phyloP scores from a whole-genome alignment of 2,797 vertebrate species.

The Sebastes vulpes region DNA sequence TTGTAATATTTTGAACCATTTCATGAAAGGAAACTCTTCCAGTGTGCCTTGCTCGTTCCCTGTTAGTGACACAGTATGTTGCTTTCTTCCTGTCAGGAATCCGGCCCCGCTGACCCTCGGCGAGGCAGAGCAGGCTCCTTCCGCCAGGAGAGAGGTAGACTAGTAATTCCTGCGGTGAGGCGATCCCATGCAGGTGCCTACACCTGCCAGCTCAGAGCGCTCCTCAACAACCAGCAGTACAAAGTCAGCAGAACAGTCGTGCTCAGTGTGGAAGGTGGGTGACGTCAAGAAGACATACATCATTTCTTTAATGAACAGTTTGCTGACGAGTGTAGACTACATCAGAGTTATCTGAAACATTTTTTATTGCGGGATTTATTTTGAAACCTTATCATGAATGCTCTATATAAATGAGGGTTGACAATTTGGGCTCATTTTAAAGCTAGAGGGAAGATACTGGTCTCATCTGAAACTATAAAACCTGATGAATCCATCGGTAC shows the following conservation, averaged over 20 bases:
- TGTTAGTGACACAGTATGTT: neutral
- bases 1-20: too few relatives aligned
- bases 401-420: neutral
- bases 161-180: conserved; percentile 80
- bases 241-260: conserved; percentile 86
- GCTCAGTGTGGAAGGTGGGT: conserved; percentile 84
- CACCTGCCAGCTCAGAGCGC: conserved; percentile 83
- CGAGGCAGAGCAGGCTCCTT: conserved; percentile 43
- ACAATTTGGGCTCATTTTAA: too few relatives aligned
- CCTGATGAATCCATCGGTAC: too few relatives aligned
- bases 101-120: conserved; percentile 3
- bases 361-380: too few relatives aligned
- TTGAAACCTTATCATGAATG: neutral
- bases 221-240: conserved; percentile 72
- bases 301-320: neutral
- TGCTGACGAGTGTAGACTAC: neutral
- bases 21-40: neutral
- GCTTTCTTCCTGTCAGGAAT: conserved; percentile 53
- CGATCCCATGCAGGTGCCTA: conserved; percentile 86
- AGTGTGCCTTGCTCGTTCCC: neutral
- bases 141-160: neutral
- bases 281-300: neutral
- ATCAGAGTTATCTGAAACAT: neutral
- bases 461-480: too few relatives aligned
- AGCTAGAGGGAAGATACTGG: too few relatives aligned